phyloP scores from a whole-genome alignment of 2,113 vertebrate genomes.

The Amazona guildingii region DNA sequence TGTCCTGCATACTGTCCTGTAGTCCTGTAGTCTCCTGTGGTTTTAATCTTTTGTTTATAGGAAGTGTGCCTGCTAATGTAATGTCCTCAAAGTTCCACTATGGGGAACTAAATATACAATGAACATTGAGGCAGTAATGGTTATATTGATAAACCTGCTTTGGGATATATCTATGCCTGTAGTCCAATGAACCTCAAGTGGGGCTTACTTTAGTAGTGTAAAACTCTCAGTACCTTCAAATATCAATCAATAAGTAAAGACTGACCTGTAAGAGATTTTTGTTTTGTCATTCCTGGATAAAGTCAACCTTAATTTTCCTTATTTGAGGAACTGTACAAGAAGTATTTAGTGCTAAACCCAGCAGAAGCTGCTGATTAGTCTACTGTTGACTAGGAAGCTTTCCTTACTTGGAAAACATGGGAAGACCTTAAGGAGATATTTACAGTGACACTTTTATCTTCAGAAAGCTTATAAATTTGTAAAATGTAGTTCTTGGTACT shows the following conservation, averaged over 20 bases:
- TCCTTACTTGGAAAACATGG: not conserved
- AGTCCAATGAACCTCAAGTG: not conserved
- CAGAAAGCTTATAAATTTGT: not conserved
- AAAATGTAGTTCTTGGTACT: not conserved
- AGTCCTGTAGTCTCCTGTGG: not conserved
- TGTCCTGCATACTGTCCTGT: no score
- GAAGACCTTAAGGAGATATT: not conserved
- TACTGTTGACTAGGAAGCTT: not conserved
- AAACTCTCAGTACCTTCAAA: not conserved
- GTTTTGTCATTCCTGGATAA: not conserved
- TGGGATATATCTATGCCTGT: not conserved
- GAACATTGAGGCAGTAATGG: not conserved
- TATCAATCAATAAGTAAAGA: not conserved
- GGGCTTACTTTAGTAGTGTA: not conserved
- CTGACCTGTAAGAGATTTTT: not conserved
- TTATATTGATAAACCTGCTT: not conserved
- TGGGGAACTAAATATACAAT: not conserved
- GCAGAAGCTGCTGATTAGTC: not conserved
- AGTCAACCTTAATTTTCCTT: not conserved
- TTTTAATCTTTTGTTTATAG: not conserved
- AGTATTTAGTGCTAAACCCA: not conserved
- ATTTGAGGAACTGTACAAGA: not conserved
- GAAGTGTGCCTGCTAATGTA: not conserved
- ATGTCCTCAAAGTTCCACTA: not conserved
- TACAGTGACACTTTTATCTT: not conserved